phyloP scores from a whole-genome alignment of 2,113 vertebrate genomes.

The Hassar affinis region DNA sequence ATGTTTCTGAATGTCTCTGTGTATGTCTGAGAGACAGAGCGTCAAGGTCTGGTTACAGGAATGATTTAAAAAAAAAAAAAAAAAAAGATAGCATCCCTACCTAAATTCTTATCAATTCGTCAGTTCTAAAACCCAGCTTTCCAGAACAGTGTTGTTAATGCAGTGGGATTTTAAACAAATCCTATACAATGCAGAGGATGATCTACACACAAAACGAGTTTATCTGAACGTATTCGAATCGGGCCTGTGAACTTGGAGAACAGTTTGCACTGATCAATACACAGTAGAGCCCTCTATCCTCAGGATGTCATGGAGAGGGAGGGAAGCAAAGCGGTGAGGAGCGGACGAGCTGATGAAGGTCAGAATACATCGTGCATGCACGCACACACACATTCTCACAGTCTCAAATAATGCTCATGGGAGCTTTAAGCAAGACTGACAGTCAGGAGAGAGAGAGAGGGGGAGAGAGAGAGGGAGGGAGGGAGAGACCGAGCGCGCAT shows the following conservation, averaged over 20 bases:
- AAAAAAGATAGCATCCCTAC: neutral
- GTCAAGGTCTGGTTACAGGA: neutral
- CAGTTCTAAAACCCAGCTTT: neutral
- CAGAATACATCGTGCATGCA: constrained; percentile 41
- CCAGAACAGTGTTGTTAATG: neutral
- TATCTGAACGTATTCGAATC: constrained; percentile 46
- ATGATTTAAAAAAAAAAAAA: neutral
- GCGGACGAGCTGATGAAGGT: constrained; percentile 30
- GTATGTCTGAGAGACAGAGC: neutral
- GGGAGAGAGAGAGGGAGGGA: too few relatives aligned
- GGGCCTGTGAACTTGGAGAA: constrained; percentile 26
- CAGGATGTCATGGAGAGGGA: constrained; percentile 27
- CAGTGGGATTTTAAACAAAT: neutral
- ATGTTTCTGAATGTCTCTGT: neutral
- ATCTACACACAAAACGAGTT: constrained; percentile 32
- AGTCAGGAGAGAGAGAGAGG: neutral
- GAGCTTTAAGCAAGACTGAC: neutral
- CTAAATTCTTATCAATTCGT: neutral
- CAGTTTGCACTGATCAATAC: constrained; percentile 47
- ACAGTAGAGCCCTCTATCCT: constrained; percentile 37
- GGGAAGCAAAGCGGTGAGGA: constrained; percentile 23
- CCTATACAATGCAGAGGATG: constrained; percentile 11
- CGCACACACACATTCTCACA: neutral
- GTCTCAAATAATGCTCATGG: neutral
- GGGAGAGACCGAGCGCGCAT: neutral